Evolutionary conservation across 2,113 vertebrate genomes (phyloP), one percentile per base, ranked within the genome.

Genomic region (Catharus fuscescens): DNA sequence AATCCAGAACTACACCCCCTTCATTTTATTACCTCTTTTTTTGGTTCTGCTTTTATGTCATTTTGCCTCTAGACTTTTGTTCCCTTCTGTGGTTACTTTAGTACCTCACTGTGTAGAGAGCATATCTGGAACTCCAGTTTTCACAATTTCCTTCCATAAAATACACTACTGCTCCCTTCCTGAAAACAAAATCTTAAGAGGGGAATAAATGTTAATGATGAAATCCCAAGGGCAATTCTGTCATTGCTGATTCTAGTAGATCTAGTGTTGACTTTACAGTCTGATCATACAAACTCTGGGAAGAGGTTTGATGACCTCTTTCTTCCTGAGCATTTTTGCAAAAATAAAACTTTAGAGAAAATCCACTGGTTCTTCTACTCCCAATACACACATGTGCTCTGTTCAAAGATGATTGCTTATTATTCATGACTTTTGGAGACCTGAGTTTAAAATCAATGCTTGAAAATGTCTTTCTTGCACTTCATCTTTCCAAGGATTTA

Each of bases 51-150:
- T 81, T 94, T 94, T 93, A 86, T 84, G 61, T 16, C 6, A 82
- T 80, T 87, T 93, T 93, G 81, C 65, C 74, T 90, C 73, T 48
- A 81, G 84, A 69, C 53, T 87, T 92, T n/a, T 72, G 29, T 40
- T 90, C 82, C 53, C 57, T 90, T 72, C 57, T 52, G 53, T 64
- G 76, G 69, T 90, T 87, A 76, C 73, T 91, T 86, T 40, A 87
- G 26, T 64, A 17, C 50, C 29, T 84, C 66, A 87, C 6, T 85
- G 42, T 67, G 48, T 14, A 87, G 65, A 52, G 16, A 79, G 26
- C 57, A n/a, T 83, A 84, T 60, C 57, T 85, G 66, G 61, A 84
- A 71, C n/a, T 62, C 54, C 10, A 17, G 44, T 71, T 59, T 91
- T 44, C n/a, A 54, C 56, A 32, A 64, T 45, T 84, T 78, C 34